phyloP scores from a whole-genome alignment of 2,797 vertebrate genomes.

The Falco peregrinus region DNA sequence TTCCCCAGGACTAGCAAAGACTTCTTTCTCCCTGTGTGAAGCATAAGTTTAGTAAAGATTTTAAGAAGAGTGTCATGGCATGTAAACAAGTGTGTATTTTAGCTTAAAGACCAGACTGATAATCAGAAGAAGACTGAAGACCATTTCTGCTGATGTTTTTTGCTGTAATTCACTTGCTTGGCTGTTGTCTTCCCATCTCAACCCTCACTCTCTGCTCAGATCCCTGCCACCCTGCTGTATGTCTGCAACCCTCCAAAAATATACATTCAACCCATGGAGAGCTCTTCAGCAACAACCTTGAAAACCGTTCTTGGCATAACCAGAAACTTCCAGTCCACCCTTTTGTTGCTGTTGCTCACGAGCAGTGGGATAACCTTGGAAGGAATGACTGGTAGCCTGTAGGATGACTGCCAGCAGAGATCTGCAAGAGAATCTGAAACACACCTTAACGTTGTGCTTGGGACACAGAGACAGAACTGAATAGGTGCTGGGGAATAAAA shows the following conservation, averaged over 20 bases:
- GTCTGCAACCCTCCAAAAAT: neutral
- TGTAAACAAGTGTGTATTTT: neutral
- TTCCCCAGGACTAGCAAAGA: neutral
- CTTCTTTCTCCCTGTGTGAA: neutral
- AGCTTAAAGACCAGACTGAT: neutral
- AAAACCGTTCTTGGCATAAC: neutral
- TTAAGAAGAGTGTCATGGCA: neutral
- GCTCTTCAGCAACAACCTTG: neutral
- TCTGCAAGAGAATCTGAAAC: neutral
- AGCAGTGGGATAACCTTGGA: neutral
- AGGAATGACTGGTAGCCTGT: neutral
- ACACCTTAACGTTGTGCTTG: neutral
- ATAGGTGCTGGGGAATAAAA: neutral
- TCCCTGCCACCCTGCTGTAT: neutral
- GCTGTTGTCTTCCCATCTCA: neutral
- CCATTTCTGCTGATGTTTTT: neutral
- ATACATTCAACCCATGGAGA: neutral
- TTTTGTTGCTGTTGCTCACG: neutral
- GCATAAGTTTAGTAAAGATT: neutral
- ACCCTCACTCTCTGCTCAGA: neutral
- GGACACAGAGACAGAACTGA: neutral
- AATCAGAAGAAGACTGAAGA: neutral
- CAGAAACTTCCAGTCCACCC: neutral
- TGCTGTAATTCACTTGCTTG: neutral
- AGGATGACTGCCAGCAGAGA: neutral